These are phyloP conservation scores for Eulemur macaco DNA, from an alignment of 2,113 vertebrate species.

Conservation along the genomic window DNA sequence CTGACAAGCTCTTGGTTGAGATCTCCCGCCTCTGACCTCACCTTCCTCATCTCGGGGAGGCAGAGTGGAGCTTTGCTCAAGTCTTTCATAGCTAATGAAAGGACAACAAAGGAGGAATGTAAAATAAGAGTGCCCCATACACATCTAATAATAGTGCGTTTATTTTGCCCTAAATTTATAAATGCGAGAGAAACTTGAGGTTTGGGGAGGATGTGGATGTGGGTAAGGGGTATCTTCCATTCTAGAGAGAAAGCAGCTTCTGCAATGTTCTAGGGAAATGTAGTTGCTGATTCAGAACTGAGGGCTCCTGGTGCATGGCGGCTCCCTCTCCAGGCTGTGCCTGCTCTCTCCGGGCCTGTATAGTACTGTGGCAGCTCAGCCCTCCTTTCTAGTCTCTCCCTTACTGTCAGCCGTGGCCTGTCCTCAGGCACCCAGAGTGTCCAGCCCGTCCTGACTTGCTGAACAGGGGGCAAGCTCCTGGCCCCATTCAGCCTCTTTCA, in stretches of 20 bases:
- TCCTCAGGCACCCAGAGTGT: no score
- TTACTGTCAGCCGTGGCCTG: not conserved
- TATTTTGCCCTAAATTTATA: not conserved
- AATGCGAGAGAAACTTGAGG: not conserved
- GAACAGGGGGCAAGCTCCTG: not conserved
- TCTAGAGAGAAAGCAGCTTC: not conserved
- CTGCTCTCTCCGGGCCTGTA: not conserved
- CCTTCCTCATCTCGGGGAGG: not conserved
- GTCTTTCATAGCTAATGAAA: not conserved
- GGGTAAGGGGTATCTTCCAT: not conserved
- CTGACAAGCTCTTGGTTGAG: not conserved
- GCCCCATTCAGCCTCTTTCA: not conserved
- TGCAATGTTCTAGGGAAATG: not conserved
- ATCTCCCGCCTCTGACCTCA: not conserved
- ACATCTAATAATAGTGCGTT: not conserved
- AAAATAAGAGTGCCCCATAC: not conserved
- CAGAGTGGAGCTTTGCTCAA: not conserved
- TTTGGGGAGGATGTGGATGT: not conserved
- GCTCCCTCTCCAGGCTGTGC: not conserved
- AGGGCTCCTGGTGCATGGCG: not conserved
- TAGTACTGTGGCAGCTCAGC: not conserved
- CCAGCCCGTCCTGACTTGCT: not conserved
- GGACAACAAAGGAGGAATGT: not conserved
- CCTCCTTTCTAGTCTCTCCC: fast-evolving
- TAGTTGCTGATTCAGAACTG: not conserved